Base-by-base conservation (phyloP, 2,797 vertebrate genomes). In the Austrolebias charrua region DNA sequence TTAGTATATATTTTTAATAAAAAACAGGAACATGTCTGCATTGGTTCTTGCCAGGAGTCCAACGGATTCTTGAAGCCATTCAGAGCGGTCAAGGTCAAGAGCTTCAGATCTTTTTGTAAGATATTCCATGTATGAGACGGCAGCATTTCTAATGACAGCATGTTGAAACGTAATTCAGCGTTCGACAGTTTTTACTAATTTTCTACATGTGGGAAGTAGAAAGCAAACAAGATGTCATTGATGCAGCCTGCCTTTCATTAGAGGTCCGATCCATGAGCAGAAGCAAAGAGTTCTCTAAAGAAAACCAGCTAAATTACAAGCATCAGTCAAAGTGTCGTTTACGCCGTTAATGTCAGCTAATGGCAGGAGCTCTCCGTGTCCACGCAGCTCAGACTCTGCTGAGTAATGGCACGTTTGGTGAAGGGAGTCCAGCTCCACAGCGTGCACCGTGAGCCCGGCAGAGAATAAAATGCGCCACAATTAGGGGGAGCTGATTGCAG, bases 401-500 rank as follows among this genome's bases (percentile, higher is more conserved):
- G 82, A 90, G 73, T 73, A 76, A 86, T 70, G 63, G 66, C 75
- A 58, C 55, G 75, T 77, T 84, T 66, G 43, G 77, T 55, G 73
- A 80, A 60, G 33, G 10, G 33, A 35, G 33, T 68, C 88, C 81
- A 82, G 43, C 43, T 42, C 9, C 11, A 61, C 88, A 67, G 55
- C 48, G 56, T 64, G 66, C 50, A 60, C 80, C 71, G 67, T 87
- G 83, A 90, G 86, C 83, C 84, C 85, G 61, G 68, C 81, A 73
- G 81, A 54, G 69, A 90, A 90, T 79, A 83, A 88, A 92, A 88
- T 76, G 83, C 60, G 75, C 63, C 74, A 82, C 85, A 91, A 92
- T 89, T 87, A 84, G 84, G 80, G 35, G 78, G 53, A 88, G 89
- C 83, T 94, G 93, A 94, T 94, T 94, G 91, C 84, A 91, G 86